Percentiles rank a stretch among this genome's conserved stretches.
Conservation (phyloP, 2,797 vertebrate genomes). For the Malacoctenus gilli region DNA sequence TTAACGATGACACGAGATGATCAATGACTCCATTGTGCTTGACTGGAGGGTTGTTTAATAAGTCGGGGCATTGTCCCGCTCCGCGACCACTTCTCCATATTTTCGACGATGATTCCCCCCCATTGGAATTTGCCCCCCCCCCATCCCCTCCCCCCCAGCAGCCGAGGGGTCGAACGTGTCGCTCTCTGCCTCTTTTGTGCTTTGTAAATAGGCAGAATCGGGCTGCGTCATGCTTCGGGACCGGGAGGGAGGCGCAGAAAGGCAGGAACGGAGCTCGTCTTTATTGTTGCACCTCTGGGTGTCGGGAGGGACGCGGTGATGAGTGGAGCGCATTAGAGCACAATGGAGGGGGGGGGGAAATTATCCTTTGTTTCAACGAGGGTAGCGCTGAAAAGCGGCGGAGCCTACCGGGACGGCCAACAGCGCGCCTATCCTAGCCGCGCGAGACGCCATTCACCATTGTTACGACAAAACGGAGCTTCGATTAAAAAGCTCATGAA, state of each 20-base stretch:
- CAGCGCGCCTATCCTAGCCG: slow-evolving; percentile 44
- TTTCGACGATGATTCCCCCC: slow-evolving; percentile 55
- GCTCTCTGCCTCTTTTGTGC: slow-evolving; percentile 36
- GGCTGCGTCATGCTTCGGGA: slow-evolving; percentile 23
- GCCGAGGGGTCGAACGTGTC: slow-evolving; percentile 9
- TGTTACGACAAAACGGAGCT: slow-evolving; percentile 60
- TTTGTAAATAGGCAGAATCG: slow-evolving; percentile 46
- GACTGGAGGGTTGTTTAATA: slow-evolving; percentile 54
- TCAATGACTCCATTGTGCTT: slow-evolving; percentile 67
- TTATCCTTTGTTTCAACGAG: slow-evolving; percentile 55
- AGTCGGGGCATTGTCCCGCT: slow-evolving; percentile 46
- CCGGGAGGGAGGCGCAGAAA: slow-evolving; percentile 5
- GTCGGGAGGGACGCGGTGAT: slow-evolving; percentile 37
- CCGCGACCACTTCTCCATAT: slow-evolving; percentile 44
- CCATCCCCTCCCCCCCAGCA: no score
- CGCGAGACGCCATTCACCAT: slow-evolving; percentile 54
- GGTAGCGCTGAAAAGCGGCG: slow-evolving; percentile 42
- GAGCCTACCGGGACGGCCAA: slow-evolving; percentile 50
- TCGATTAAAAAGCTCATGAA: slow-evolving; percentile 63
- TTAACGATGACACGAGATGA: slow-evolving; percentile 69
- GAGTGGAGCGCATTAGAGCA: slow-evolving; percentile 34
- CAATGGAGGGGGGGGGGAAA: slow-evolving; percentile 58
- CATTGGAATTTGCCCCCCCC: slow-evolving; percentile 42
- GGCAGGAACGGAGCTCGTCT: slow-evolving; percentile 23
- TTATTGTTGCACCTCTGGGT: slow-evolving; percentile 34